phyloP scores from a whole-genome alignment of 2,113 vertebrate genomes.

The Cisticola juncidis region DNA sequence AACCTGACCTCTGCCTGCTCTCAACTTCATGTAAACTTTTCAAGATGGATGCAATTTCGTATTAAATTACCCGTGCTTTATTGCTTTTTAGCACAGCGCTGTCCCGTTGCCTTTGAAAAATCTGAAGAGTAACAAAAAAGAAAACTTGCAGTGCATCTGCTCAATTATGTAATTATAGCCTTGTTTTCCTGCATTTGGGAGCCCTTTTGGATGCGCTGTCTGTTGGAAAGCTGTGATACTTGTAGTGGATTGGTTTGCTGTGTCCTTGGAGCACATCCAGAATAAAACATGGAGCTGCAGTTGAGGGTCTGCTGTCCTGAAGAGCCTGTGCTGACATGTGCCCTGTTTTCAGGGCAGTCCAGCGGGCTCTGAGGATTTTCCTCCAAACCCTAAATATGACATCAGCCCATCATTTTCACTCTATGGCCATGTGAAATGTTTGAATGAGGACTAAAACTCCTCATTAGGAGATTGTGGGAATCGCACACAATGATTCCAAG shows the following conservation, averaged over 20 bases:
- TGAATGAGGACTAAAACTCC: background rate
- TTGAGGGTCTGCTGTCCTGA: background rate
- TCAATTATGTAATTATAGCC: slow-evolving; percentile 77
- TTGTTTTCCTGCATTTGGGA: slow-evolving; percentile 76
- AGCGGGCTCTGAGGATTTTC: background rate
- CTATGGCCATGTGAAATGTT: background rate
- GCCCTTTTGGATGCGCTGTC: slow-evolving; percentile 56
- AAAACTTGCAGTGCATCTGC: slow-evolving; percentile 76
- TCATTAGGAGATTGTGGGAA: background rate
- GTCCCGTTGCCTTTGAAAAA: slow-evolving; percentile 80
- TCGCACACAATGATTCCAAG: background rate
- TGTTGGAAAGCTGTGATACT: slow-evolving; percentile 21
- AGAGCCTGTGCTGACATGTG: background rate
- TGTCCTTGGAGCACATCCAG: background rate
- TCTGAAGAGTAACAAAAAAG: slow-evolving; percentile 76
- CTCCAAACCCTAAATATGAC: background rate
- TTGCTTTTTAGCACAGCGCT: slow-evolving; percentile 85
- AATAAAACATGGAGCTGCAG: background rate
- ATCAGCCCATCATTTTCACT: background rate
- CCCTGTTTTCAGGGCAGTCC: background rate
- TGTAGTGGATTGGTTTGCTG: background rate
- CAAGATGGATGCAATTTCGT: slow-evolving; percentile 93
- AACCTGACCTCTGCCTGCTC: slow-evolving; percentile 83
- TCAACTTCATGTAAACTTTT: slow-evolving; percentile 91
- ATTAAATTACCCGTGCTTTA: slow-evolving; percentile 92